phyloP scores from a whole-genome alignment of 2,797 vertebrate species.

The Linurgus olivaceus region DNA sequence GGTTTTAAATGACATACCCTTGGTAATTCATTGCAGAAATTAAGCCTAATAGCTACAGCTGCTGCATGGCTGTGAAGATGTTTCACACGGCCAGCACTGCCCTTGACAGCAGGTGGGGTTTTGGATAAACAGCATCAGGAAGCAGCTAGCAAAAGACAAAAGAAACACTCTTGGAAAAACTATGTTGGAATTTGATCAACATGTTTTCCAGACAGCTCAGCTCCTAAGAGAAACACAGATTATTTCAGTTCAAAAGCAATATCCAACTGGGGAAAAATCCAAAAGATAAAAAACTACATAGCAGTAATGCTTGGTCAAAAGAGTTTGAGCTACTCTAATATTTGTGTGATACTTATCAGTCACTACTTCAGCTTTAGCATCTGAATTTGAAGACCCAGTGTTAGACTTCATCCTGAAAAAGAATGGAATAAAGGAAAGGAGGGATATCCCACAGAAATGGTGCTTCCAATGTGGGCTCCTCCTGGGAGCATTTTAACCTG shows the following conservation, averaged over 20 bases:
- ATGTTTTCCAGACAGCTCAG: constrained; percentile 7
- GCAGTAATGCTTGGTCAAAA: neutral
- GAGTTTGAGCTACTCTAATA: neutral
- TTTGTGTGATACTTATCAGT: neutral
- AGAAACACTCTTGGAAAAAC: constrained; percentile 5
- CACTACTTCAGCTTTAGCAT: neutral
- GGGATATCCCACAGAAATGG: neutral
- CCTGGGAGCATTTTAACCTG: neutral
- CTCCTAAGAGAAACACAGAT: neutral
- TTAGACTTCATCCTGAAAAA: neutral
- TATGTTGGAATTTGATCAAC: neutral
- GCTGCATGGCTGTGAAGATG: neutral
- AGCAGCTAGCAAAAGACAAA: constrained; percentile 27
- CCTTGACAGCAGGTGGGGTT: constrained; percentile 26
- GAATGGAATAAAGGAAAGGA: neutral
- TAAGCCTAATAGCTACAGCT: neutral
- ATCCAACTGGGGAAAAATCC: neutral
- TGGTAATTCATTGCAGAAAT: constrained; percentile 16
- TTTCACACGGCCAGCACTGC: neutral
- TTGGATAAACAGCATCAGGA: constrained; percentile 33
- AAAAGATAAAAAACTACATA: neutral
- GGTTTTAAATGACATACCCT: neutral
- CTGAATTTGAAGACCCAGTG: neutral
- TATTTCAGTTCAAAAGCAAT: constrained; percentile 4
- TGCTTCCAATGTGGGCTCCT: neutral